Evolutionary conservation across 2,888 invertebrate genomes (phyloP), one percentile per base, ranked within the genome.

Genomic region (Anodontia alba): DNA sequence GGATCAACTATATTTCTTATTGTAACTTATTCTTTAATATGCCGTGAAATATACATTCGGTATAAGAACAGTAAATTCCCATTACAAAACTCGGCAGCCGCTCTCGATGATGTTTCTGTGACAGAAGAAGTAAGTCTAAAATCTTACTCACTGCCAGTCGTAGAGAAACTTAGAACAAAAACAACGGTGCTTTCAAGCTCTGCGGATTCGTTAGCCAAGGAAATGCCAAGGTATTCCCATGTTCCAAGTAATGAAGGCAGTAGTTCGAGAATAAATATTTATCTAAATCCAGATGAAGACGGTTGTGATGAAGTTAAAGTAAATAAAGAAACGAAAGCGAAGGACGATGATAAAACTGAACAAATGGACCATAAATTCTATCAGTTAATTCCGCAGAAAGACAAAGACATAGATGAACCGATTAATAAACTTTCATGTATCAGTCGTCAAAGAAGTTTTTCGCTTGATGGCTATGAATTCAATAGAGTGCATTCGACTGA

Each of bases 1-100:
- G 68, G 66, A 29, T 81, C 81, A 15, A 86, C 83, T 0, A 26
- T 78, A 20, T 83, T 81, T 51, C 62, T 86, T 15, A 76, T 81
- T 17, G 38, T 83, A 1, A 20, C 76, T 1, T 86, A 86, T 71
- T 79, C 81, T n/a, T 43, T 79, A 8, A 83, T 86, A 20, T 81
- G 76, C 49, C 78, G 77, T 33, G 71, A 79, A 38, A 83, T 86
- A 29, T 79, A 73, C 33, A 74, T 75, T 2, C 67, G 83, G 15
- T 83, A 81, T 66, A 76, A 75, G 57, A 29, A 33, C 1, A 51
- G 31, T 3, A 46, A 12, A 1, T 0, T 43, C 26, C 43, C 2
- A 23, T 10, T 42, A n/a, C 23, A 26, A 20, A 43, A 8, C 7
- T 26, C 3, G 1, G 46, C 51, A 72, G 31, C 23, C n/a, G 31